Evolutionary conservation across 2,888 invertebrate species (phyloP).

Genomic region (Eurytoma adleriae): DNA sequence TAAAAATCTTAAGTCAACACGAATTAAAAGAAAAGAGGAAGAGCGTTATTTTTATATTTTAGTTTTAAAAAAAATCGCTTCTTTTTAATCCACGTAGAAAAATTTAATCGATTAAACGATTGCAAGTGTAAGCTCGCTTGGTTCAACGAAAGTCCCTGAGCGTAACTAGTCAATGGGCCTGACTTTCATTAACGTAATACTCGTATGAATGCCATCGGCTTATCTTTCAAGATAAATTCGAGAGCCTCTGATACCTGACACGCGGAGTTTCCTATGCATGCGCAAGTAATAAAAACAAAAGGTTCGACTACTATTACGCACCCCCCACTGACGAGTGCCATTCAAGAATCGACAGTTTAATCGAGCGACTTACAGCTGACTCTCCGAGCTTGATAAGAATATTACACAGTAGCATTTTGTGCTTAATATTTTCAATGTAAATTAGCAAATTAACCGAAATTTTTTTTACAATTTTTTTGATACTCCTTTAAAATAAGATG

Average conservation of each 20-base stretch:
- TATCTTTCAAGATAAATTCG: conserved; percentile 60
- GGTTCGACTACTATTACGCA: conserved; percentile 49
- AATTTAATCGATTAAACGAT: no score
- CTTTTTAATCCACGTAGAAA: no score
- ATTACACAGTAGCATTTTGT: neutral
- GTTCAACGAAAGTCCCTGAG: no score
- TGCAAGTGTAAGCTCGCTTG: no score
- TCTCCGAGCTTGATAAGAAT: neutral
- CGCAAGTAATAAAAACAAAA: conserved; percentile 58
- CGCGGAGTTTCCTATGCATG: conserved; percentile 53
- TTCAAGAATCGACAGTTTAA: conserved; percentile 18
- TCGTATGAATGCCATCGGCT: conserved; percentile 49
- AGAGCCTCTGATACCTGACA: conserved; percentile 61
- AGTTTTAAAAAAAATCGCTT: no score
- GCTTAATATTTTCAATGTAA: no score
- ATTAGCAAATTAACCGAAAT: no score
- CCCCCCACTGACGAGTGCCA: conserved; percentile 11
- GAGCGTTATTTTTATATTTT: no score
- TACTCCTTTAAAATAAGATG: no score
- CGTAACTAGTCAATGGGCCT: neutral
- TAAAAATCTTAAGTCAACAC: no score
- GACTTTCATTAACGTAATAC: conserved; percentile 55
- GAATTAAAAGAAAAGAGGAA: no score
- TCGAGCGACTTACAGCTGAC: neutral
- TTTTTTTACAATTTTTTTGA: no score